phyloP scores from a whole-genome alignment of 2,113 vertebrate genomes.

The Pogona vitticeps region DNA sequence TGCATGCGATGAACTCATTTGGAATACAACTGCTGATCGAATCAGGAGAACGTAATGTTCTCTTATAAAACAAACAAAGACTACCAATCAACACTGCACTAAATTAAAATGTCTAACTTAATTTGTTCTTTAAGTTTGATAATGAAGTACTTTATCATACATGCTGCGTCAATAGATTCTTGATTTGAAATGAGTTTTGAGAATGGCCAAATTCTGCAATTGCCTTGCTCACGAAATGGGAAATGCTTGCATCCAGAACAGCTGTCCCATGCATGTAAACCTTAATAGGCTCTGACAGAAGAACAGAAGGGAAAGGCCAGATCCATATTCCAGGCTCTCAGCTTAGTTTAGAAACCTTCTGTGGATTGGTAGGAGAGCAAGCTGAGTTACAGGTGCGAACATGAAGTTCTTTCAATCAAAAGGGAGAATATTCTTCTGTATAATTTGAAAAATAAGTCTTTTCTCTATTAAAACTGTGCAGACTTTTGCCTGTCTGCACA shows the following conservation, averaged over 20 bases:
- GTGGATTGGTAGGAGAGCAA: too few species aligned
- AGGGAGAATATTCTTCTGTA: background rate
- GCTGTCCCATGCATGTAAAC: background rate
- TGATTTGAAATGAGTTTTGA: background rate
- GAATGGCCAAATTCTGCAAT: background rate
- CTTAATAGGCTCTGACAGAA: background rate
- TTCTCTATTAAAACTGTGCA: too few species aligned
- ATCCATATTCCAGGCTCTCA: background rate
- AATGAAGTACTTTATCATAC: background rate
- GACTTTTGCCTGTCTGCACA: too few species aligned
- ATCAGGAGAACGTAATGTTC: constrained; percentile 53
- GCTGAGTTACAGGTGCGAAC: background rate
- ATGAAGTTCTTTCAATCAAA: background rate
- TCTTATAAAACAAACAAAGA: constrained; percentile 14
- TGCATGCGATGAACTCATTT: constrained; percentile 52
- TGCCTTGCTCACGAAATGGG: background rate
- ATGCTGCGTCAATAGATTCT: background rate
- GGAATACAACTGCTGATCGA: constrained; percentile 49
- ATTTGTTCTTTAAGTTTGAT: constrained; percentile 21
- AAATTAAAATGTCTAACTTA: constrained; percentile 16
- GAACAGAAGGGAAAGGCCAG: background rate
- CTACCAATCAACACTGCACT: constrained; percentile 30
- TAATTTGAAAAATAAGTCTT: too few species aligned
- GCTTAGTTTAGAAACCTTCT: background rate
- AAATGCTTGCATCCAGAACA: background rate